These are phyloP conservation scores for Tipula vernalis DNA, from an alignment of 2,888 invertebrate species.

Conservation along the genomic window DNA sequence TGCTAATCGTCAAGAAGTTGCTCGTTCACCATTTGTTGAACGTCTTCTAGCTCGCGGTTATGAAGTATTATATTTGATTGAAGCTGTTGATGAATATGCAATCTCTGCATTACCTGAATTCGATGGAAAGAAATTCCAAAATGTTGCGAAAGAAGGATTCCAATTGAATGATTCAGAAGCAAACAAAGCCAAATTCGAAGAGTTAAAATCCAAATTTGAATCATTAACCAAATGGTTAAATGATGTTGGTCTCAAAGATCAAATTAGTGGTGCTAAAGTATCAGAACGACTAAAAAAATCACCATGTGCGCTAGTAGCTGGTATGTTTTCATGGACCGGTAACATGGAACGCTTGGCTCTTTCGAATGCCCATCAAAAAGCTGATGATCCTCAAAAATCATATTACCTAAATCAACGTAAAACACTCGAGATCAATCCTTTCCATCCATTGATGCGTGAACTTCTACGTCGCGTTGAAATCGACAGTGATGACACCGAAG, in stretches of 20 bases:
- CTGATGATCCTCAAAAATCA: constrained; percentile 79
- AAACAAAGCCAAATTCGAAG: constrained; percentile 63
- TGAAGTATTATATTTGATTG: constrained; percentile 87
- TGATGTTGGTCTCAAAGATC: constrained; percentile 66
- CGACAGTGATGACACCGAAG: constrained; percentile 62
- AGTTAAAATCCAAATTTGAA: constrained; percentile 65
- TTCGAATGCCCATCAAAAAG: constrained; percentile 93
- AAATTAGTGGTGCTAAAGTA: constrained; percentile 65
- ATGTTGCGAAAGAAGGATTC: constrained; percentile 97
- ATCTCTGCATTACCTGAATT: constrained; percentile 94
- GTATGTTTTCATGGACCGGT: constrained; percentile 97
- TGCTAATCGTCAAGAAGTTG: constrained; percentile 70
- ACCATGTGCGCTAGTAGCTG: constrained; percentile 92
- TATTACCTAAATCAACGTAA: constrained; percentile 90
- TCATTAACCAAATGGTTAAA: constrained; percentile 85
- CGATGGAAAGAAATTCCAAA: constrained; percentile 98
- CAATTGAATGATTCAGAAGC: constrained; percentile 60
- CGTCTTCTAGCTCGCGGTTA: constrained; percentile 83
- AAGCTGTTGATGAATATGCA: constrained; percentile 97
- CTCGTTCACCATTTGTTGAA: constrained; percentile 91
- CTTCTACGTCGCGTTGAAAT: constrained; percentile 68
- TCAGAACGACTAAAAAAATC: constrained; percentile 84
- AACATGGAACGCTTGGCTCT: constrained; percentile 96
- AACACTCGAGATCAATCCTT: constrained; percentile 91
- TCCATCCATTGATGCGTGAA: constrained; percentile 91